Evolutionary conservation across 2,797 vertebrate genomes (phyloP).

Genomic region (Poecilia picta): DNA sequence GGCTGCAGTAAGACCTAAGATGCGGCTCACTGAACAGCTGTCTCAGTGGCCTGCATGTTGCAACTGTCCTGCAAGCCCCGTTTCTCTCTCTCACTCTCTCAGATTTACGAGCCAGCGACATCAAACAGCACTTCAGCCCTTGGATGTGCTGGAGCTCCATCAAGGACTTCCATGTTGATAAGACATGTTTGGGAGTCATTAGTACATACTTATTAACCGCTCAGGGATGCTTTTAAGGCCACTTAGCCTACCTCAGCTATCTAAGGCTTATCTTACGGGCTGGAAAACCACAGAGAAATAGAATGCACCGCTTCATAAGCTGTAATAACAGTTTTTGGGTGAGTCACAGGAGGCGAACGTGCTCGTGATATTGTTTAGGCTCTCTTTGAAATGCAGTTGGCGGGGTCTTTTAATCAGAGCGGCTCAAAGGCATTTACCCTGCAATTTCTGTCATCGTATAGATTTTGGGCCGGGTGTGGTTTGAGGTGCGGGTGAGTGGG

Average conservation of each 20-base stretch:
- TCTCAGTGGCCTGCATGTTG: slow-evolving; percentile 21
- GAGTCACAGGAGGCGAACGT: slow-evolving; percentile 67
- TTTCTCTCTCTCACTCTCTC: neutral
- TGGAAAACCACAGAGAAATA: slow-evolving; percentile 66
- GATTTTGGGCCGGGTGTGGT: slow-evolving; percentile 72
- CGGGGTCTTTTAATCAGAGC: slow-evolving; percentile 77
- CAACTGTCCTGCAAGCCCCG: slow-evolving; percentile 25
- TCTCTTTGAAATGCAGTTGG: slow-evolving; percentile 71
- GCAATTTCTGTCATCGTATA: slow-evolving; percentile 74
- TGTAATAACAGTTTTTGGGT: slow-evolving; percentile 72
- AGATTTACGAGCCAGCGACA: slow-evolving; percentile 46
- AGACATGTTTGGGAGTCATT: slow-evolving; percentile 72
- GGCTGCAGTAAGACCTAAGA: slow-evolving; percentile 7
- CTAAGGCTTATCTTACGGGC: slow-evolving; percentile 66
- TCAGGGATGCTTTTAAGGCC: slow-evolving; percentile 72
- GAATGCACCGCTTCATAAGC: slow-evolving; percentile 63
- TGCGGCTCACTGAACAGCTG: slow-evolving; percentile 25
- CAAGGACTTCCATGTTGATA: slow-evolving; percentile 66
- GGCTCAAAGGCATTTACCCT: slow-evolving; percentile 71
- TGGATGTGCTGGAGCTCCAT: slow-evolving; percentile 58
- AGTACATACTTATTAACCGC: slow-evolving; percentile 77
- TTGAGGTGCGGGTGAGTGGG: slow-evolving; percentile 52
- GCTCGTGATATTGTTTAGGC: slow-evolving; percentile 72
- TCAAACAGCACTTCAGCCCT: slow-evolving; percentile 48
- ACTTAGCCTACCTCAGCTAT: slow-evolving; percentile 73